Base-by-base conservation (phyloP, 2,888 invertebrate species). In the Heliconius ismenius region DNA sequence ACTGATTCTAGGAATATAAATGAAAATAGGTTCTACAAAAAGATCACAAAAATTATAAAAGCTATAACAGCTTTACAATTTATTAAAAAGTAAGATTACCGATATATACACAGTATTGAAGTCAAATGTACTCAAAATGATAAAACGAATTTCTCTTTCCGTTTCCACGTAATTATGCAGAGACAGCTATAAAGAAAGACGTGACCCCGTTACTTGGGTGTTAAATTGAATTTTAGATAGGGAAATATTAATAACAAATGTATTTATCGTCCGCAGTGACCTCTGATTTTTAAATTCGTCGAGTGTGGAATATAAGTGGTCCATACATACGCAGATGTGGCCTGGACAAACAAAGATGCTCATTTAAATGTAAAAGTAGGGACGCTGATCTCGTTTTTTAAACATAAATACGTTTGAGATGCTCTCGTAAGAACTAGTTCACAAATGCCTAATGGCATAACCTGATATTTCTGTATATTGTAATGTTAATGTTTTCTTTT, bases 151-250 rank as follows among this genome's bases (percentile, higher is more conserved):
- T 67, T 67, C 39, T 67, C 39, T 39, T 39, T 39, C 67, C 67
- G 67, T 67, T 67, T 39, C 24, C 15, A 67, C 39, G 24, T 43
- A 67, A 87, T 88, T 86, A 90, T 90, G 86, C 87, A 89, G 87
- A 90, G 88, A 84, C 82, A 85, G 87, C 86, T 86, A 90, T 90
- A 85, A 87, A 90, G 89, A 89, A 87, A 87, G 86, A 88, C 82
- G 85, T 92, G 92, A 92, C 93, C 93, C 93, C 93, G 92, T 92
- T 93, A 92, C 88, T 90, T 85, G 86, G 86, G 85, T 86, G 85
- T 84, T 84, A 83, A 86, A 91, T 93, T 92, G 92, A 93, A 93
- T 90, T 93, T 91, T 88, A 92, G 87, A 93, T 93, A 84, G 82
- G 82, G 84, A 86, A 90, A 92, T 91, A 86, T 90, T 89, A 91